Percentiles rank a stretch among this genome's conserved stretches.
Evolutionary conservation across 1,140 invertebrate genomes (phyloP).

Genomic region (Bemisia tabaci): DNA sequence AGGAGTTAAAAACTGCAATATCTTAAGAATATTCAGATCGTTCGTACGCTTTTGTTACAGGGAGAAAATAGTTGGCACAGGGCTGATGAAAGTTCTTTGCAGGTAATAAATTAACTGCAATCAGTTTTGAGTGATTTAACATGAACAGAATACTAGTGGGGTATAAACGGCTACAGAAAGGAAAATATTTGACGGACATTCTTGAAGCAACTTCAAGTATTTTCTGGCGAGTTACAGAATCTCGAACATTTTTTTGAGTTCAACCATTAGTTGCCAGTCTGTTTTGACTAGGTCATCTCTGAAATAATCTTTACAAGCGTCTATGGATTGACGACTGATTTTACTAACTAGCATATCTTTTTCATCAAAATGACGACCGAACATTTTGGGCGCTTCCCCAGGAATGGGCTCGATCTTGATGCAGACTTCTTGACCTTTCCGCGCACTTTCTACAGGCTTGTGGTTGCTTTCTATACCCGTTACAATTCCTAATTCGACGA

Average conservation of each 20-base stretch:
- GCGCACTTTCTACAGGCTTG: constrained; percentile 79
- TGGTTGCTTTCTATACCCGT: constrained; percentile 86
- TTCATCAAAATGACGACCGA: constrained; percentile 93
- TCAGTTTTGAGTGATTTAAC: no score
- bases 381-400: constrained; percentile 95
- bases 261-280: constrained; percentile 97
- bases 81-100: no score
- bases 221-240: constrained; percentile 58
- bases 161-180: no score
- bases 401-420: constrained; percentile 94
- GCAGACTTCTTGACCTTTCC: constrained; percentile 95
- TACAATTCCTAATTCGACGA: constrained; percentile 86
- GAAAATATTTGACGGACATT: not conserved
- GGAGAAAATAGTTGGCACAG: no score
- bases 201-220: not conserved
- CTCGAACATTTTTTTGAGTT: constrained; percentile 94
- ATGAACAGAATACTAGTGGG: no score
- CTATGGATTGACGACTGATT: constrained; percentile 95
- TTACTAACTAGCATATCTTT: constrained; percentile 91
- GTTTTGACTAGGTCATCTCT: constrained; percentile 88
- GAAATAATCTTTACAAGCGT: constrained; percentile 98
- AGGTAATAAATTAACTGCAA: no score
- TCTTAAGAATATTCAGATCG: no score
- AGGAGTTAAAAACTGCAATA: no score
- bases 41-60: no score